A percentile compares a stretch with the other conserved stretches of the same genome.
phyloP scores from a whole-genome alignment of 1,140 invertebrate genomes.

The Scylla paramamosain region DNA sequence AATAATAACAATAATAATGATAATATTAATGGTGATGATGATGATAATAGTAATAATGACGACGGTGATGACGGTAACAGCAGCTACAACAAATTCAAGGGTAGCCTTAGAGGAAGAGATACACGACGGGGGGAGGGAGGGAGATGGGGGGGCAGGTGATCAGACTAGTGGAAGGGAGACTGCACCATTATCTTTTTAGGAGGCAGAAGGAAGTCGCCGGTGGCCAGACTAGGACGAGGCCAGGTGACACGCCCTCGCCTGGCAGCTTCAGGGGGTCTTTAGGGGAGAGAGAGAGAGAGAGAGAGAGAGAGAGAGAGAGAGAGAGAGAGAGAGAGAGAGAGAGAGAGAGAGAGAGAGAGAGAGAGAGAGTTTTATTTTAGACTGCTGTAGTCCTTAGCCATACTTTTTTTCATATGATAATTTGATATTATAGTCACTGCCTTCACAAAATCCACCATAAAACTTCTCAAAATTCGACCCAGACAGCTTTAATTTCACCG shows the following conservation, averaged over 20 bases:
- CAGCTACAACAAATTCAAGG: not conserved
- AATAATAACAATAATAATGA: not conserved
- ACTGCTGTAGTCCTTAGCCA: not conserved
- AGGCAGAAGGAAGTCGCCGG: not conserved
- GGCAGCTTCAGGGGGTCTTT: not conserved
- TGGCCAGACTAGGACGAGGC: not conserved
- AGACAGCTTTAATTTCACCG: too few relatives aligned
- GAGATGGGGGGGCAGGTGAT: not conserved
- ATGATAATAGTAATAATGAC: too few relatives aligned
- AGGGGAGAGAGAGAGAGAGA: not conserved
- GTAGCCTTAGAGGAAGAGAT: not conserved
- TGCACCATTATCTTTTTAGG: not conserved
- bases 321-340: constrained; percentile 42
- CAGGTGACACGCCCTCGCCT: not conserved
- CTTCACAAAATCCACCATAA: not conserved
- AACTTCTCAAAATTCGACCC: not conserved
- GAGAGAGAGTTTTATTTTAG: not conserved
- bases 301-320: constrained; percentile 38
- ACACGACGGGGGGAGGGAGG: not conserved
- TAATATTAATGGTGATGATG: not conserved
- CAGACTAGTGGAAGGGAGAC: not conserved
- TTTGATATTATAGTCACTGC: not conserved
- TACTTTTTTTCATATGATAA: not conserved
- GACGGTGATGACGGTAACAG: not conserved
- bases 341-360: constrained; percentile 31